These are phyloP conservation scores for Eidolon helvum DNA, from an alignment of 2,113 vertebrate species.

Conservation along the genomic window DNA sequence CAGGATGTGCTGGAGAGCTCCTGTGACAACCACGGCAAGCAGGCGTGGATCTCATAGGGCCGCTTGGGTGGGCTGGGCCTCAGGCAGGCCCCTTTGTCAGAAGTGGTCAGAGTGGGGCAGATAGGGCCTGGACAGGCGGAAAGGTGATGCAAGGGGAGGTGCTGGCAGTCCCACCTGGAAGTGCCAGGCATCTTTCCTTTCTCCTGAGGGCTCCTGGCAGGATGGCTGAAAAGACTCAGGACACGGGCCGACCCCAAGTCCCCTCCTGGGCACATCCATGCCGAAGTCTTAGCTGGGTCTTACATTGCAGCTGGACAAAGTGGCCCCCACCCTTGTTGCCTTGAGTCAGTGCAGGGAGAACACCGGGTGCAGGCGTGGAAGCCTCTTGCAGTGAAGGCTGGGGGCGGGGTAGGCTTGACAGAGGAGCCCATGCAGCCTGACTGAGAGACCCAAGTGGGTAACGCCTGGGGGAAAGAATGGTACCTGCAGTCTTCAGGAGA, in stretches of 20 bases:
- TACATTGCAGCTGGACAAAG: not conserved
- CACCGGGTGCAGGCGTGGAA: rapidly evolving
- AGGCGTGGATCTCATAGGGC: rapidly evolving
- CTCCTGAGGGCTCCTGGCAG: not conserved
- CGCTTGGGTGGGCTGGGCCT: not conserved
- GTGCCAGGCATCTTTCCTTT: not conserved
- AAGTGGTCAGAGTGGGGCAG: not conserved
- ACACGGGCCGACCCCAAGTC: not conserved
- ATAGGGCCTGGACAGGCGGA: not conserved
- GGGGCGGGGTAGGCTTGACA: not conserved
- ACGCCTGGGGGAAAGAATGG: not conserved
- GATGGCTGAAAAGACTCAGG: not conserved
- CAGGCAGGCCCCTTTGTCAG: not conserved
- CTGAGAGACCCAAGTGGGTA: no score
- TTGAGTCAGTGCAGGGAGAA: not conserved
- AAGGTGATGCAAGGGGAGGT: not conserved
- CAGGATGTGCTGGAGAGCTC: not conserved
- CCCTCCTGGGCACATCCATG: not conserved
- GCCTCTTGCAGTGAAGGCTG: not conserved
- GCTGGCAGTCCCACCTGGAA: not conserved
- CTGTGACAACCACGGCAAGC: not conserved
- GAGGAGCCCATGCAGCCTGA: not conserved
- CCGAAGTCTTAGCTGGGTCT: not conserved
- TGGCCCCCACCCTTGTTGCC: not conserved
- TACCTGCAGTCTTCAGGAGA: not conserved